Percentiles rank a stretch among this genome's conserved stretches.
phyloP scores from a whole-genome alignment of 2,797 vertebrate species.

The Clamator glandarius region DNA sequence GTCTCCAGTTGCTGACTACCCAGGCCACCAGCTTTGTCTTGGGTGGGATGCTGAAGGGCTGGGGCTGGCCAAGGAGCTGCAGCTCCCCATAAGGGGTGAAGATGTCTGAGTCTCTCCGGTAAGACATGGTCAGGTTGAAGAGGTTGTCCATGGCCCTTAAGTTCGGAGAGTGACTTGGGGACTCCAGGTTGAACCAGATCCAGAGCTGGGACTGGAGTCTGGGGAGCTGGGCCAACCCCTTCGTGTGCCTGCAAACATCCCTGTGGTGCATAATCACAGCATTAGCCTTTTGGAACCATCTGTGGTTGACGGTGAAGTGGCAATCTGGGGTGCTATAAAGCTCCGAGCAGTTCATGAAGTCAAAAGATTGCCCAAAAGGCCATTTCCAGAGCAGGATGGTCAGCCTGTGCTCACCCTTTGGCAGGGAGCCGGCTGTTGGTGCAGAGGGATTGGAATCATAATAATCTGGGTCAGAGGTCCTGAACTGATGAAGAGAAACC shows the following conservation, averaged over 20 bases:
- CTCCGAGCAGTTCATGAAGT: not conserved
- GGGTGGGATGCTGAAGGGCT: not conserved
- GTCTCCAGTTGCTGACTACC: constrained; percentile 64
- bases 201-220: constrained; percentile 38
- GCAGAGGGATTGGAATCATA: fast-evolving
- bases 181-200: constrained; percentile 73
- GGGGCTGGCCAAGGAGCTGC: not conserved
- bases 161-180: not conserved
- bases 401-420: fast-evolving
- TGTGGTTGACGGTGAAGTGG: not conserved
- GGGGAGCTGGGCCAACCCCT: not conserved
- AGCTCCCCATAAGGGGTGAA: constrained; percentile 66
- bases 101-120: constrained; percentile 63
- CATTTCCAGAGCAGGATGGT: constrained; percentile 68
- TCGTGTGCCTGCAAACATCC: not conserved
- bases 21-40: constrained; percentile 71
- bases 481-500: not conserved
- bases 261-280: constrained; percentile 59
- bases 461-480: fast-evolving
- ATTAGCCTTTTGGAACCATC: not conserved
- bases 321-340: not conserved
- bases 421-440: fast-evolving
- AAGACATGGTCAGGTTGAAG: constrained; percentile 74
- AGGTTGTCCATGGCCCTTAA: constrained; percentile 11
- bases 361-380: not conserved